Base-by-base conservation (phyloP, 2,113 vertebrate species). In the Cygnus atratus region DNA sequence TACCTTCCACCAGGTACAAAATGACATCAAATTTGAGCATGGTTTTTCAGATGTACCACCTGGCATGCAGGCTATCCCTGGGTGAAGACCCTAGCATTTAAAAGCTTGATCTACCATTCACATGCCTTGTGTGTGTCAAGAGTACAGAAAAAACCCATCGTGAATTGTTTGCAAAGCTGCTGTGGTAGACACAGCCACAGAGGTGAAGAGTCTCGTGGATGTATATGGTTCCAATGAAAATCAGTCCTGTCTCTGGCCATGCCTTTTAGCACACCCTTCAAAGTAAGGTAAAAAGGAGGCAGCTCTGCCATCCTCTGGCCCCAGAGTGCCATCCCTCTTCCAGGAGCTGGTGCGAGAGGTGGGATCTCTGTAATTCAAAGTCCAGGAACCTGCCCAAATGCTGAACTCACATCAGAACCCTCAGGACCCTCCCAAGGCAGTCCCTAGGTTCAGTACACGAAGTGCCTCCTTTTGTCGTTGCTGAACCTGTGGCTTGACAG, bases 51-150 rank as follows among this genome's bases (percentile, higher is more conserved):
- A 35, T 1, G 0, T 41, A 4, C 54, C 8, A 0, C 29, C 28
- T 75, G 54, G 37, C 57, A 52, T 44, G 28, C 31, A 67, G n/a
- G 12, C 11, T 57, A 63, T 46, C 28, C 25, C 22, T 89, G 35
- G 7, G 17, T 83, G 90, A 94, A 84, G 25, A 29, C 22, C 10
- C 31, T 59, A 29, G 16, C 20, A 24, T 79, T 72, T 19, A 55
- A n/a, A 84, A 29, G 7, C 6, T 20, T 3, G 0, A 16, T 79
- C 17, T 13, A 10, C 3, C 0, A 2, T 3, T 41, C 57, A 72
- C 6, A 22, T 48, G 17, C 58, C 17, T 52, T 26, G 19, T 46
- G 20, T 67, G 41, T 78, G 44, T 55, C 46, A 74, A 59, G 61
- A 71, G 43, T 17, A 10, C 43, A n/a, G 0, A 4, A 72, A 72